phyloP scores from a whole-genome alignment of 2,888 invertebrate species.

The Cheilosia pagana region DNA sequence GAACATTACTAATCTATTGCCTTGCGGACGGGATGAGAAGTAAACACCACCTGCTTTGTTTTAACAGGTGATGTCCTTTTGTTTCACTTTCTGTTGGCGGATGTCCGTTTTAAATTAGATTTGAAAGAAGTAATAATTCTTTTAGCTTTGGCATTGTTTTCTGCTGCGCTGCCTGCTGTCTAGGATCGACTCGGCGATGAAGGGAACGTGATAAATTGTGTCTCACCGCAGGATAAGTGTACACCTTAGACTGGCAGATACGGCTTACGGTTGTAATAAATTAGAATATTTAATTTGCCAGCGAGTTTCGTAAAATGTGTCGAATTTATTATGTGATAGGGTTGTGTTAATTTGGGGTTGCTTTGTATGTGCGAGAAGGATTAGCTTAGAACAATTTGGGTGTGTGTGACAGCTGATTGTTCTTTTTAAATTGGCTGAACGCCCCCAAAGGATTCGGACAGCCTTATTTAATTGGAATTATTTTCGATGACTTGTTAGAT shows the following conservation, averaged over 20 bases:
- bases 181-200: slow-evolving; percentile 9
- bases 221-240: slow-evolving; percentile 24
- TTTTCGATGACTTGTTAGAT: no score
- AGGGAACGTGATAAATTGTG: slow-evolving; percentile 30
- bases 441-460: no score
- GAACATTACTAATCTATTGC: slow-evolving; percentile 37
- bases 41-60: slow-evolving; percentile 45
- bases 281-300: slow-evolving; percentile 33
- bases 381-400: background rate
- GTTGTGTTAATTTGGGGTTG: background rate
- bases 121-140: slow-evolving; percentile 49
- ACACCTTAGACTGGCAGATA: slow-evolving; percentile 31
- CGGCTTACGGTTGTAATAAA: slow-evolving; percentile 14
- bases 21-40: slow-evolving; percentile 8
- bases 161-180: slow-evolving; percentile 8
- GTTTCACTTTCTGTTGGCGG: slow-evolving; percentile 30
- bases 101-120: slow-evolving; percentile 56
- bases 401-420: background rate
- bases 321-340: slow-evolving; percentile 14
- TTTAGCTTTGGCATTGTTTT: slow-evolving; percentile 22
- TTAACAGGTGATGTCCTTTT: slow-evolving; percentile 57
- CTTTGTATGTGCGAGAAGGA: background rate
- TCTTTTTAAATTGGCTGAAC: background rate
- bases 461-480: no score
- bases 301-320: background rate